Base-by-base conservation (phyloP, 2,113 vertebrate genomes). In the Colossoma macropomum region DNA sequence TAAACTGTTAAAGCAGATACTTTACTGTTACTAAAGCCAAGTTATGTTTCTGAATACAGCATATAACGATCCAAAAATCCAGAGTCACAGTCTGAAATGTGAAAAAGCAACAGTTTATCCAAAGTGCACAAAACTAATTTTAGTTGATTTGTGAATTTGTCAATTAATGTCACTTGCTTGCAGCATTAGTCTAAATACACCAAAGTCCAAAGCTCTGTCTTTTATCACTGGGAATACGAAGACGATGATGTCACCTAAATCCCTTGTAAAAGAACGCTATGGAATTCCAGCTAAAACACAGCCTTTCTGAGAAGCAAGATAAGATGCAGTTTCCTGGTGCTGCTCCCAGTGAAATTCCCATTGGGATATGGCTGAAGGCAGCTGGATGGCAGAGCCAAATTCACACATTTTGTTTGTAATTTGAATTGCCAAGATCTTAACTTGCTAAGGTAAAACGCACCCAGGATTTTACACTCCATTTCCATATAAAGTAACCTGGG, bases 221-320 rank as follows among this genome's bases (percentile, higher is more conserved):
- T 91, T 91, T 90, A 88, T 89, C 88, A 91, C 70, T 79, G 81
- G 86, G 76, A 85, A 86, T 59, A 28, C 77, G 87, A 75, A 70
- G 84, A 90, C 84, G 66, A 19, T 30, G 75, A 90, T 84, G 56
- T 90, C 90, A 90, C 78, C 87, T 87, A 90, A 92, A 90, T 90
- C 92, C 88, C 87, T 84, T 90, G 91, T 21, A 10, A 81, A 80
- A 84, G 89, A 91, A 88, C 86, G 89, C 85, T 89, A 89, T 90
- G 85, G 89, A 86, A 93, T 90, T 90, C 89, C 87, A 89, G 73
- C 81, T 82, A 86, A 85, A 93, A 91, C 90, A 84, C 87, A 50
- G 59, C 86, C 79, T 87, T 89, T 82, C 82, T 78, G 80, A 90
- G 90, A 87, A 92, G 88, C 86, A 82, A 92, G 89, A 89, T 87